A percentile compares a stretch with the other conserved stretches of the same genome.
Evolutionary conservation across 1,140 invertebrate genomes (phyloP).

Genomic region (Plodia interpunctella): DNA sequence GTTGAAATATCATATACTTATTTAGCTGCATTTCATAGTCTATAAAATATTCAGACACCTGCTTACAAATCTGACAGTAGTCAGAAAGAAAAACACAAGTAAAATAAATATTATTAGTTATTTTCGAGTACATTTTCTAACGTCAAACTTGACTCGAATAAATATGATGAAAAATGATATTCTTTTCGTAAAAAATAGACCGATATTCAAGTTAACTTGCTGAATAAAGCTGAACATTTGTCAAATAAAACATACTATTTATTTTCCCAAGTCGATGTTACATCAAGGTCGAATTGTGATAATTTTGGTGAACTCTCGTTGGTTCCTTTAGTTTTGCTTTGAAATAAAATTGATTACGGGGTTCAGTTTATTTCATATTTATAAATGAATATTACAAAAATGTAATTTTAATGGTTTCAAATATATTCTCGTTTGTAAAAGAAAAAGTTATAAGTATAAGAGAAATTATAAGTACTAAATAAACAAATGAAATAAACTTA

Average conservation of each 20-base stretch:
- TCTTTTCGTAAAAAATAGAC: background rate
- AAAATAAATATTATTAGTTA: too few relatives aligned
- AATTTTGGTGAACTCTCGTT: background rate
- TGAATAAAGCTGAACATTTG: background rate
- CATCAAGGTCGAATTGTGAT: background rate
- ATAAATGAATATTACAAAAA: background rate
- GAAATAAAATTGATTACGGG: background rate
- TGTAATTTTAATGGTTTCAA: background rate
- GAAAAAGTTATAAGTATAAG: too few relatives aligned
- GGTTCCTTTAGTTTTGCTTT: too few relatives aligned
- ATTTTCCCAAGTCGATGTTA: background rate
- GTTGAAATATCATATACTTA: too few relatives aligned
- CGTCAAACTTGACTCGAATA: background rate
- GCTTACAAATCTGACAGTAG: too few relatives aligned
- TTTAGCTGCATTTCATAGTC: too few relatives aligned
- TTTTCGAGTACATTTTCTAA: background rate
- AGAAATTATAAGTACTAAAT: too few relatives aligned
- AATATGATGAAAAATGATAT: background rate
- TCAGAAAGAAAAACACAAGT: too few relatives aligned
- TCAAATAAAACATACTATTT: constrained; percentile 7
- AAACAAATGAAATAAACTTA: too few relatives aligned
- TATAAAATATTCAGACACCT: too few relatives aligned
- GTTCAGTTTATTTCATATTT: background rate
- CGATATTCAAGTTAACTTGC: constrained; percentile 1
- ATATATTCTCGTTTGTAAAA: too few relatives aligned